Base-by-base conservation (phyloP, 2,113 vertebrate species). In the Hyperopisus bebe region DNA sequence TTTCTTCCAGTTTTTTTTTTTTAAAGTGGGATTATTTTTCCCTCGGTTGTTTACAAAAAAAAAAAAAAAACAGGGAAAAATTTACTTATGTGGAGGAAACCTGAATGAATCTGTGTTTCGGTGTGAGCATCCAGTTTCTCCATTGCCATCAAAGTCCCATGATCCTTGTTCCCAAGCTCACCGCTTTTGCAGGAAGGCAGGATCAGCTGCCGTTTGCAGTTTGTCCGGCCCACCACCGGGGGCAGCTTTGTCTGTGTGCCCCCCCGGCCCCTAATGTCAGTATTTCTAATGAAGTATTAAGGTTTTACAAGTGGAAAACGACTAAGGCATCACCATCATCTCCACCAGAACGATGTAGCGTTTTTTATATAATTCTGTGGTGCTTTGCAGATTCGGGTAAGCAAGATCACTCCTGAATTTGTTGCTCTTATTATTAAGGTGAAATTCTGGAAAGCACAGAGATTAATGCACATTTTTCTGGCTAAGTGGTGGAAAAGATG, bases 221-320 rank as follows among this genome's bases (percentile, higher is more conserved):
- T 31, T 70, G 27, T 31, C 10, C 10, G 27, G 3, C 62, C 10
- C 62, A 13, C 62, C 35, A 42, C 42, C 42, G 13, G 77, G 19
- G 15, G 46, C 83, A 85, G 24, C 44, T 5, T 48, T 48, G 46
- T 27, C 17, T 53, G 6, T 86, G 48, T 51, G 3, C 5, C 48
- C 19, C 44, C 42, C 44, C 21, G 42, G 90, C 92, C 88, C 90
- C 93, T 91, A 89, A 91, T 93, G 55, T 87, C 90, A 93, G 91
- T 58, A 39, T 90, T 91, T 93, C 90, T 92, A 92, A 92, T 94
- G 55, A 92, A 92, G 89, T 92, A 55, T 92, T 92, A 90, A 53
- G 90, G 86, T 74, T 93, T 93, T 94, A 90, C 87, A 89, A 91
- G 91, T 66, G 89, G 84, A 90, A 93, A 85, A 85, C 62, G 89